A percentile compares a stretch with the other conserved stretches of the same genome.
Evolutionary conservation across 2,113 vertebrate genomes (phyloP).

Genomic region (Carassius auratus): DNA sequence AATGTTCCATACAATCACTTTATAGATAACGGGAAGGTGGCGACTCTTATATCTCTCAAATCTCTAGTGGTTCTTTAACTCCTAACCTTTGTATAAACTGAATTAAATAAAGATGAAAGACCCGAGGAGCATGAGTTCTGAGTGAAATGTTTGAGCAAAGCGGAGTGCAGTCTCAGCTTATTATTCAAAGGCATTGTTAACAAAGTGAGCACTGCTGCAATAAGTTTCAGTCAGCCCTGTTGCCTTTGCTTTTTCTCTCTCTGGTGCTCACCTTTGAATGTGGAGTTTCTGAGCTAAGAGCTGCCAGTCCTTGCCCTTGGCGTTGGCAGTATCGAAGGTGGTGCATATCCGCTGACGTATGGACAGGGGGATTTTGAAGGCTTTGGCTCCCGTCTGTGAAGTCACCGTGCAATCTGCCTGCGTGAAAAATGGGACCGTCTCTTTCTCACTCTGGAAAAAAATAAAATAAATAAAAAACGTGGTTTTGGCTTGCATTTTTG

Average conservation of each 20-base stretch:
- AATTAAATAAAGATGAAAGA: constrained; percentile 4
- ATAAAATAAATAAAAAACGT: neutral
- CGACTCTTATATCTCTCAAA: neutral
- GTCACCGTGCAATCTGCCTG: constrained; percentile 88
- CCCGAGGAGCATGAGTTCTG: neutral
- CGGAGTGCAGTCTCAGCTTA: neutral
- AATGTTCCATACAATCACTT: neutral
- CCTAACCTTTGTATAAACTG: neutral
- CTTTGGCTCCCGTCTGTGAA: constrained; percentile 90
- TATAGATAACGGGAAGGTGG: constrained; percentile 6
- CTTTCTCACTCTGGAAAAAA: constrained; percentile 81
- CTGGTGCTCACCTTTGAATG: constrained; percentile 85
- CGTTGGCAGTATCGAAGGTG: constrained; percentile 91
- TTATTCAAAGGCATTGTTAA: constrained; percentile 41
- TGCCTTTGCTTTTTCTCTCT: constrained; percentile 37
- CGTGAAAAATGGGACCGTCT: constrained; percentile 85
- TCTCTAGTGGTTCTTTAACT: constrained; percentile 12
- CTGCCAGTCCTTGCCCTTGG: constrained; percentile 99
- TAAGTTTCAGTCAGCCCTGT: constrained; percentile 30
- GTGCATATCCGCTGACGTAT: constrained; percentile 95
- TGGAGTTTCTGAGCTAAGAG: constrained; percentile 94
- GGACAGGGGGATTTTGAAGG: constrained; percentile 95
- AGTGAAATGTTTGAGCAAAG: constrained; percentile 7
- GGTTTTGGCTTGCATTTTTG: neutral
- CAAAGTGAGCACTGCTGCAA: constrained; percentile 26